Evolutionary conservation across 1,140 invertebrate species (phyloP).

Genomic region (Saccostrea echinata): DNA sequence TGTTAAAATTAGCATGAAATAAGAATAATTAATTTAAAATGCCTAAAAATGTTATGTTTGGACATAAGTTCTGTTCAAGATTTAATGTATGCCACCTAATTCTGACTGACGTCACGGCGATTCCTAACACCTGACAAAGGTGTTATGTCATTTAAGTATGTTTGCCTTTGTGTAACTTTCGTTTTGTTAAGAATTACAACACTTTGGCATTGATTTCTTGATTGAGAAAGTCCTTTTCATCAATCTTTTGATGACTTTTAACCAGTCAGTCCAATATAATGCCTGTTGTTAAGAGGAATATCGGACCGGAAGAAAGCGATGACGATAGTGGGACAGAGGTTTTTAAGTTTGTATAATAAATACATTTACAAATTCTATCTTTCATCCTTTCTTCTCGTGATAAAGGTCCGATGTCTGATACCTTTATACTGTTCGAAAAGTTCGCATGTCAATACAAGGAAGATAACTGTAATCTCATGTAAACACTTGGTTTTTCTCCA

Average conservation of each 20-base stretch:
- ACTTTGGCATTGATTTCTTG: neutral
- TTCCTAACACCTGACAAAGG: neutral
- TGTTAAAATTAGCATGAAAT: conserved; percentile 13
- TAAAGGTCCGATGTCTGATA: neutral
- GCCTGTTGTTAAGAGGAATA: neutral
- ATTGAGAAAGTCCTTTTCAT: neutral
- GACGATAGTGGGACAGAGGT: neutral
- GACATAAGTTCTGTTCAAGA: neutral
- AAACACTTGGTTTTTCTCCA: conserved; percentile 26
- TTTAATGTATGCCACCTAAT: conserved; percentile 18
- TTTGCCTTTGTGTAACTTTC: neutral
- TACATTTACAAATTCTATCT: neutral
- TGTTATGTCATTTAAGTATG: neutral
- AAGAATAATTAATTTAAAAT: conserved; percentile 35
- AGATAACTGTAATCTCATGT: conserved; percentile 4
- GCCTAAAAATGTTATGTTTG: neutral
- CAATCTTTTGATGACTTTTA: neutral
- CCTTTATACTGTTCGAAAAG: neutral
- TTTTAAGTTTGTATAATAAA: neutral
- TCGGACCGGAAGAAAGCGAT: neutral
- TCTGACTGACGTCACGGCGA: neutral
- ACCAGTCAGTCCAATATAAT: neutral
- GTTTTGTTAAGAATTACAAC: neutral
- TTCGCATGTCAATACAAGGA: neutral
- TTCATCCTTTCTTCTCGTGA: neutral